Evolutionary conservation across 2,797 vertebrate genomes (phyloP), one percentile per base, ranked within the genome.

Genomic region (Antrozous pallidus): DNA sequence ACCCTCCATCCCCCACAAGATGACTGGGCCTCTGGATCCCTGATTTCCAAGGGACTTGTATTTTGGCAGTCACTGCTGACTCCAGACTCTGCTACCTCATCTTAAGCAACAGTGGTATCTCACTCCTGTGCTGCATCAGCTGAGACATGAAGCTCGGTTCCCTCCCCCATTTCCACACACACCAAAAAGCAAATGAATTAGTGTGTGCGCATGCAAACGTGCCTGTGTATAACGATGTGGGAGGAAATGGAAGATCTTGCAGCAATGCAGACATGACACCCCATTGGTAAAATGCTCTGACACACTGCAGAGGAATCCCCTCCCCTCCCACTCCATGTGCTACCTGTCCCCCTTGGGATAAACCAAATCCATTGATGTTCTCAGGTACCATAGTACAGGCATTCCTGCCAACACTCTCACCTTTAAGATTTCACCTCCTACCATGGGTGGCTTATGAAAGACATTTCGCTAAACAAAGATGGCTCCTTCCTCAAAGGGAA

Each of bases 391-490:
- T 31, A 16, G n/a, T 4, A 22, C 33, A 14, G 12, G 24, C 67
- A 82, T 36, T 78, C 54, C 78, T 75, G 69, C 11, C 71, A 79
- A 40, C 42, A 20, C 51, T 1, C 38, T 63, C 40, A 31, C n/a
- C 67, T 56, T 86, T 17, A 58, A 1, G 20, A 79, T 61, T 92
- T 86, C 6, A 70, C 47, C 47, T 82, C 61, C 75, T 77, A 69
- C 33, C 13, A 1, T 7, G 13, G 28, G 56, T 85, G 45, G 33
- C 88, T 94, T 79, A 65, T 49, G 81, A 83, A 78, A 95, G 31
- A 69, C 17, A 75, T 94, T 90, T 90, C 92, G 58, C 36, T 79
- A 31, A 71, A 33, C 26, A 83, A 83, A 94, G 51, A 89, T 42
- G 12, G 36, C 28, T 71, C 40, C 79, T 74, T 77, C 24, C 51